Conservation (phyloP, 2,888 invertebrate genomes). For the Aspidapion aeneum region DNA sequence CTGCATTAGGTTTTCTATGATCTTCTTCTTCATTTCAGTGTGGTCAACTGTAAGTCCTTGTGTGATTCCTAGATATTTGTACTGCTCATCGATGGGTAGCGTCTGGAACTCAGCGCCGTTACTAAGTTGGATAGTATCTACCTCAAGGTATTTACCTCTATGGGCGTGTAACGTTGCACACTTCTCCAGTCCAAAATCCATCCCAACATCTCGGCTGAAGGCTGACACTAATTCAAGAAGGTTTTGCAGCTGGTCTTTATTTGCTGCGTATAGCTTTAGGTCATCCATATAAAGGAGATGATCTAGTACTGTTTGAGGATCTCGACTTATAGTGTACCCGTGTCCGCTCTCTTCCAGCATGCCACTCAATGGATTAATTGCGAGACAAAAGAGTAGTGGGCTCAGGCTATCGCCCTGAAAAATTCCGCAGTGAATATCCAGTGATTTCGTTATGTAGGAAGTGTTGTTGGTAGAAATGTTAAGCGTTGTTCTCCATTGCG, state of each 20-base stretch:
- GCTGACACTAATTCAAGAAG: background rate
- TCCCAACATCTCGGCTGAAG: too few relatives aligned
- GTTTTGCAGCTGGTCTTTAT: background rate
- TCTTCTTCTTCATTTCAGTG: background rate
- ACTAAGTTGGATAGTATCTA: background rate
- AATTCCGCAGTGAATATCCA: background rate
- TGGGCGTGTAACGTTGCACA: background rate
- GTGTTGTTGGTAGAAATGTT: background rate
- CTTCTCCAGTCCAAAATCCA: background rate
- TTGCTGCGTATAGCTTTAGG: background rate
- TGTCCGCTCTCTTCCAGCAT: background rate
- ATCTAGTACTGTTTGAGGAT: background rate
- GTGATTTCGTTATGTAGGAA: background rate
- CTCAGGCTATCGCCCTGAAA: background rate
- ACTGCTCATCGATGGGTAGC: background rate
- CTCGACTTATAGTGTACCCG: background rate
- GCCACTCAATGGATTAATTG: background rate
- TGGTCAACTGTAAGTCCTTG: background rate
- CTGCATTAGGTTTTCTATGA: background rate
- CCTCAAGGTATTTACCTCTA: background rate
- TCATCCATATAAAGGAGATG: background rate
- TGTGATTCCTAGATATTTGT: background rate
- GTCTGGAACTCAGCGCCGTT: background rate
- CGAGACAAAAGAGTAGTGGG: background rate
- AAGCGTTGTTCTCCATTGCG: background rate